Base-by-base conservation (phyloP, 2,797 vertebrate species). In the Rhinatrema bivittatum region DNA sequence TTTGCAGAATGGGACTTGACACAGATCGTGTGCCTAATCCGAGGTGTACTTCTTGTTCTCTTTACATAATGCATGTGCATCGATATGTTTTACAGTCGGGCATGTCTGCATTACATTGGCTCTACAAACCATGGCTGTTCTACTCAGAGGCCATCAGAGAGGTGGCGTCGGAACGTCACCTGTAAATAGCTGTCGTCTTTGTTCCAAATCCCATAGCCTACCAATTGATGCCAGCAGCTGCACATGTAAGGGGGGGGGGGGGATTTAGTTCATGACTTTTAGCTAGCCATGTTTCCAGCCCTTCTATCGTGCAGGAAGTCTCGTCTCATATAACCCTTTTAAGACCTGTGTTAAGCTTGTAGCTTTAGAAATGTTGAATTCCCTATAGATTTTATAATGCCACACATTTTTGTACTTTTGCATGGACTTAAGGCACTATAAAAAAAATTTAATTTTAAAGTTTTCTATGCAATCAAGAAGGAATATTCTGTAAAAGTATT, bases 1-100 rank as follows among this genome's bases (percentile, higher is more conserved):
- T n/a, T n/a, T n/a, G n/a, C n/a, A n/a, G n/a, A 21, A 21, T n/a
- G n/a, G n/a, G n/a, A n/a, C 5, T 21, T 54, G 60, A 76, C 72
- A 78, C 68, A 70, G 70, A 70, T 42, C 63, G 83, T 85, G 84
- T 86, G 84, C 84, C 84, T 86, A 83, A 86, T 81, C 84, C 81
- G 56, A 36, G 20, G 70, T 67, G 31, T 68, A 52, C 71, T 72
- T 79, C 60, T 72, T 56, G 71, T 79, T 60, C 56, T n/a, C n/a
- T n/a, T n/a, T 58, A 64, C 68, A 53, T 52, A 55, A 49, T 84
- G 84, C 82, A 86, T 85, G 84, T 69, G 61, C 67, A 51, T 69
- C 55, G 46, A 6, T 68, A 67, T 69, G 57, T 74, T 61, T 80
- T 46, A 38, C 64, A 66, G 42, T 68, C 3, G 51, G 78, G 76